Base-by-base conservation (phyloP, 1,140 invertebrate genomes). In the Scaptodrosophila lebanonensis region DNA sequence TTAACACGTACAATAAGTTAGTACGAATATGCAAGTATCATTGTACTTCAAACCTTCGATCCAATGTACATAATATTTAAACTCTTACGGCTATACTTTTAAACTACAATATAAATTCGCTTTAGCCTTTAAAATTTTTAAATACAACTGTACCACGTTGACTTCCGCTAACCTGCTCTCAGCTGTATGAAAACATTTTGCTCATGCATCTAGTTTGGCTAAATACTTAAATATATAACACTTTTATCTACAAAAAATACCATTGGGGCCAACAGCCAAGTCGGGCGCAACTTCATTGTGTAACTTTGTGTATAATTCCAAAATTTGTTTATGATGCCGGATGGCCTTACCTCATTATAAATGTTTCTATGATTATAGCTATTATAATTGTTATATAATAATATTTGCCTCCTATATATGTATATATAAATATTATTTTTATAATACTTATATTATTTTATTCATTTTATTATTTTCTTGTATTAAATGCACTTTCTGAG, bases 401-500 rank as follows among this genome's bases (percentile, higher is more conserved):
- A 63, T 66, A 76, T 52, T 60, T 45, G 50, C 69, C 56, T 65
- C 32, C 60, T 71, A 57, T 75, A 67, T 68, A 67, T 65, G 57
- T 60, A 65, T 61, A 54, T 65, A 57, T 68, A 60, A 49, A 36
- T 65, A 52, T 45, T 12, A 20, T 17, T 53, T 61, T 57, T 59
- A 35, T 56, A 50, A 61, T 44, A 67, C 30, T 58, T 62, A 59
- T 64, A 73, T 66, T 60, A 56, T 36, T 49, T 36, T 61, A 13
- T 64, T 67, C 16, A 22, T 43, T 42, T 53, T 43, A 18, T 56
- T 66, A 25, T 25, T 25, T 25, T 17, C 18, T 42, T 67, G 51
- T 67, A 66, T 69, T 83, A 83, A 83, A 83, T 83, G 79, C 79
- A 83, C 79, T 83, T 83, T 84, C 79, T 83, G 79, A 83, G 79